Evolutionary conservation across 2,113 vertebrate species (phyloP).

Genomic region (Daubentonia madagascariensis): DNA sequence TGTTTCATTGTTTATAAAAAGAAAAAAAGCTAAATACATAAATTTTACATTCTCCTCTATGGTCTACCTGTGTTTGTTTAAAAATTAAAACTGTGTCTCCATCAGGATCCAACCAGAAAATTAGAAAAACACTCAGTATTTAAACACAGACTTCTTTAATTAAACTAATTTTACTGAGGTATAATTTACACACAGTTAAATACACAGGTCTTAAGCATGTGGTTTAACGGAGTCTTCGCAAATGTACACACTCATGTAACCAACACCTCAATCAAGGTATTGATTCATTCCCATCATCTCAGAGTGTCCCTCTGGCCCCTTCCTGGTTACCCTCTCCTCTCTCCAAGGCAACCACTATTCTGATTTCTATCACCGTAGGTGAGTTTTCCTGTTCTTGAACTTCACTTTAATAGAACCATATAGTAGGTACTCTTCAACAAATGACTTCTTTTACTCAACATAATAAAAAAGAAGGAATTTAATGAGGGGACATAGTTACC

Average conservation of each 20-base stretch:
- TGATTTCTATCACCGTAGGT: neutral
- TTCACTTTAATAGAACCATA: neutral
- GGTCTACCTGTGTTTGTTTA: neutral
- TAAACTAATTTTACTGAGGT: neutral
- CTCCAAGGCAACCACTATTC: neutral
- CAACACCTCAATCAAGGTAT: neutral
- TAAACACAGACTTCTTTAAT: neutral
- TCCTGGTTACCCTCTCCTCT: rapidly evolving
- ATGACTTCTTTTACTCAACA: neutral
- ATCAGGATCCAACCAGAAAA: neutral
- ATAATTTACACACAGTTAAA: neutral
- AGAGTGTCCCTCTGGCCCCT: neutral
- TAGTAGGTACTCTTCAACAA: neutral
- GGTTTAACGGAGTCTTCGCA: neutral
- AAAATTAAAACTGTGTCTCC: slow-evolving; percentile 19
- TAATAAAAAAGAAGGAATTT: neutral
- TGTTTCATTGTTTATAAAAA: neutral
- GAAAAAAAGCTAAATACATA: neutral
- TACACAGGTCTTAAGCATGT: rapidly evolving
- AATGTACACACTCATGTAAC: neutral
- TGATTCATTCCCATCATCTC: neutral
- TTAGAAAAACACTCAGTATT: neutral
- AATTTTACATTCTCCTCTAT: neutral
- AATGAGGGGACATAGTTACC: neutral
- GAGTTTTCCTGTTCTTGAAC: neutral